Percentiles rank a stretch among this genome's conserved stretches.
These are phyloP conservation scores for Globia sparganii DNA, from an alignment of 2,888 invertebrate species.

Conservation along the genomic window DNA sequence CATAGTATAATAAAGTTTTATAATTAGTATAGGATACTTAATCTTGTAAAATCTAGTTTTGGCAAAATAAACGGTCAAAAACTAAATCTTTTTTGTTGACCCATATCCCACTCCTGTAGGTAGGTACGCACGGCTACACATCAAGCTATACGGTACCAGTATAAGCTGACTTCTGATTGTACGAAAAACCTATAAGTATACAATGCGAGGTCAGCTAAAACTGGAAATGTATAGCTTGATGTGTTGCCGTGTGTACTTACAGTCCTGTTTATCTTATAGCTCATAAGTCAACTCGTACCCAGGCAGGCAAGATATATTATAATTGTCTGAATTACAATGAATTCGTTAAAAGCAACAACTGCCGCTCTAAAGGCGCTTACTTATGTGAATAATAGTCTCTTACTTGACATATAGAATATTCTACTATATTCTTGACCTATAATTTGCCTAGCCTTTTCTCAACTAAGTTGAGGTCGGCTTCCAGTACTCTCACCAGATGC, in stretches of 20 bases:
- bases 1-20: conserved; percentile 67
- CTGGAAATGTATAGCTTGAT: too few species aligned
- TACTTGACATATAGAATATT: background rate
- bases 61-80: conserved; percentile 49
- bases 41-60: conserved; percentile 57
- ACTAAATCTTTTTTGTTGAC: background rate
- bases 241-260: too few species aligned
- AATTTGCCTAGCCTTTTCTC: too few species aligned
- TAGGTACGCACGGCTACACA: background rate
- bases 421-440: too few species aligned
- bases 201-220: too few species aligned
- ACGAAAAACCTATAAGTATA: too few species aligned
- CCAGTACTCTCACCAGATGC: too few species aligned
- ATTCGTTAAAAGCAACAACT: background rate
- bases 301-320: background rate
- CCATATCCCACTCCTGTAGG: background rate
- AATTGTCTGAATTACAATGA: background rate
- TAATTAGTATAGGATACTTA: conserved; percentile 62
- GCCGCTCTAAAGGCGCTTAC: background rate
- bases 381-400: background rate
- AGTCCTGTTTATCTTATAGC: too few species aligned
- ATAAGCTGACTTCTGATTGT: too few species aligned
- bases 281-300: background rate
- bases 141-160: background rate
- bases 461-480: too few species aligned